Conservation (phyloP, 2,888 invertebrate genomes). For the Acleris laterana region DNA sequence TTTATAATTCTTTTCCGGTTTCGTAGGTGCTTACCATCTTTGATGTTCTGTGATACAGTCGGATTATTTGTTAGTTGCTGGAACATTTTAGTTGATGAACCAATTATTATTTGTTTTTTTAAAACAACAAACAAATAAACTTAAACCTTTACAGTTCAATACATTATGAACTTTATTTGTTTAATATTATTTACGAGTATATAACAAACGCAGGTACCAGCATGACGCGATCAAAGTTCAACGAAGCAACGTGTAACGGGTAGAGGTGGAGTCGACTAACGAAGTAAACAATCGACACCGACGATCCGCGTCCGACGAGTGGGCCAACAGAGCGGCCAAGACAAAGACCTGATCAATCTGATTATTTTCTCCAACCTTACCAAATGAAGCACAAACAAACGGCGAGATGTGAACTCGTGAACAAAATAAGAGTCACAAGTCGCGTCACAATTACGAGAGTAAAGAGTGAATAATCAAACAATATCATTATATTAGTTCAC, state of each 20-base stretch:
- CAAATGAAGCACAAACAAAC: conserved; percentile 59
- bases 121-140: neutral
- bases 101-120: neutral
- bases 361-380: conserved; percentile 65
- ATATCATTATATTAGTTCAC: too few relatives aligned
- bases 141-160: neutral
- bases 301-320: conserved; percentile 64
- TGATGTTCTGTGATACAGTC: neutral
- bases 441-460: neutral
- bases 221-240: conserved; percentile 63
- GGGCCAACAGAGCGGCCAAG: conserved; percentile 62
- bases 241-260: conserved; percentile 55
- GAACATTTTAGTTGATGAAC: neutral
- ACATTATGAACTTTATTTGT: neutral
- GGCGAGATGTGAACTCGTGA: neutral
- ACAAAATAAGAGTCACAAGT: neutral
- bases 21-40: neutral
- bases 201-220: conserved; percentile 42
- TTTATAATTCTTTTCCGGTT: neutral
- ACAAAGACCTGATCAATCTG: conserved; percentile 75
- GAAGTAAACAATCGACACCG: conserved; percentile 80
- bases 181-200: conserved; percentile 21
- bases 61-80: neutral
- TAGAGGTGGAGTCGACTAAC: conserved; percentile 70
- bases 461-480: too few relatives aligned